Base-by-base conservation (phyloP, 2,888 invertebrate species). In the Parnassius apollo region DNA sequence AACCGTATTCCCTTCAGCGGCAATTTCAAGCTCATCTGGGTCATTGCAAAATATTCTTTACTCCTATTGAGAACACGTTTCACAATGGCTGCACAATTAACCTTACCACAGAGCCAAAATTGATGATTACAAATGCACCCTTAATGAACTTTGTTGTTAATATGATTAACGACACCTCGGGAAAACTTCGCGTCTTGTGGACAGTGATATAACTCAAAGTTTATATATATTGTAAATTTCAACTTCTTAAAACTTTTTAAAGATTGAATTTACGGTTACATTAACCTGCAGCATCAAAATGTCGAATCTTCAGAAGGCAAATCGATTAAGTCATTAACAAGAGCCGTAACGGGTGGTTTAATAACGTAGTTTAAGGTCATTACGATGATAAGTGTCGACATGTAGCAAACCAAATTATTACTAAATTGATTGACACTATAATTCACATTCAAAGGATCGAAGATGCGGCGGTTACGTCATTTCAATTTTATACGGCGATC, bases 71-170 rank as follows among this genome's bases (percentile, higher is more conserved):
- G 48, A 64, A 73, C 76, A 81, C 78, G 75, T 72, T 71, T 65
- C 68, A 66, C 69, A 67, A 52, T 68, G 71, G 70, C 71, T 66
- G 70, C 70, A 65, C 70, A 70, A 73, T 73, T 73, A 75, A 66
- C 61, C 70, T 66, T 69, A 57, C 18, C 49, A 77, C 77, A 75
- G 69, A 77, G 77, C 80, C 81, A 75, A 87, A 85, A 85, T 81
- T 85, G 87, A 85, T 86, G 86, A 87, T 86, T 85, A 88, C 83
- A 86, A 88, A 88, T 88, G 83, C 80, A 82, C 75, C 80, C 78
- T 81, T 89, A 90, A 90, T 88, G 87, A 87, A 85, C 76, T 82
- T 77, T 76, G 82, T 85, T 84, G 83, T 84, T 82, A 80, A 77
- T 77, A 82, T 89, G 86, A 88, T 88, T 86, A 83, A 89, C 85